Base-by-base conservation (phyloP, 2,113 vertebrate species). In the Plecotus auritus region DNA sequence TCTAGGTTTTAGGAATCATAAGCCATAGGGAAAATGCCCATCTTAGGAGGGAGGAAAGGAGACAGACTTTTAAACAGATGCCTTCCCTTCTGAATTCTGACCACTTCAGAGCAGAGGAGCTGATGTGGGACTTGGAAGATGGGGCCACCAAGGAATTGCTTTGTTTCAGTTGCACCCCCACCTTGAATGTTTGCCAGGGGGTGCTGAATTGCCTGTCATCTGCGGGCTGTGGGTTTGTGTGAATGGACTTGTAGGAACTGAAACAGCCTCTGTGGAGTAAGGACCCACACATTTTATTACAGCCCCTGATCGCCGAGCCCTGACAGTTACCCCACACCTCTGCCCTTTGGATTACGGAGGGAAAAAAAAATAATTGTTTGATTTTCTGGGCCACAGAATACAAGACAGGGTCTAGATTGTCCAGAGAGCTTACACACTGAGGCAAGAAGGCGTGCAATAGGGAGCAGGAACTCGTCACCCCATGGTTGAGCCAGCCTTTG, bases 371-470 rank as follows among this genome's bases (percentile, higher is more conserved):
- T n/a, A 85, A 69, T 45, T 18, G 7, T 85, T 93, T 12, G 2
- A 40, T 96, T 97, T 97, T 97, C 96, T 88, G 96, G 98, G 97
- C 95, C 97, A 96, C 74, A 85, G 91, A 88, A 96, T 81, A 97
- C 92, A 96, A 88, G 86, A 83, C 54, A 11, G 69, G 82, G 88
- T 86, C 91, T 94, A 94, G 97, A 97, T 81, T 96, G 97, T 80
- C 96, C 97, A 98, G 96, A 97, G 94, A 98, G 97, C 95, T 97
- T 96, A 97, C 91, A 97, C 95, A 97, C 93, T 28, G 96, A 97
- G 98, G 96, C 96, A 96, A 97, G 96, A 93, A 97, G 95, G 98
- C 98, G 98, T 98, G 98, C 98, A 98, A 98, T 98, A 28, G 85
- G 97, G 94, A 93, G 96, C 92, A 88, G 95, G 72, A 96, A 78